Evolutionary conservation across 2,888 invertebrate species (phyloP).

Genomic region (Ernsta delagoae): DNA sequence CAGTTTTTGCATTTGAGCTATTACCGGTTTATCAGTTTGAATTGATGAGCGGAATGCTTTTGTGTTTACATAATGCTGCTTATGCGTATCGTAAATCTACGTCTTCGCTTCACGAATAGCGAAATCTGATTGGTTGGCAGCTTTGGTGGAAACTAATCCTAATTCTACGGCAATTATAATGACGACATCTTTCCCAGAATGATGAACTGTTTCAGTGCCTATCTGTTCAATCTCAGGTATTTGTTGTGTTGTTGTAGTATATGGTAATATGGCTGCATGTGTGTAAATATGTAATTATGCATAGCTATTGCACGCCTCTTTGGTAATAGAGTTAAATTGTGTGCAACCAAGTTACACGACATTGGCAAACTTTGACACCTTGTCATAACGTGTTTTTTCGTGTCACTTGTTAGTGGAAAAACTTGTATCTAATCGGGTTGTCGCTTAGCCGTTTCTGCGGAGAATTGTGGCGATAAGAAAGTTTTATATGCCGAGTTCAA

Average conservation of each 20-base stretch:
- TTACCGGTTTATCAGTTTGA: conserved; percentile 2
- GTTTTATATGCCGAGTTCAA: no score
- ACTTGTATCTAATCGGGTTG: background rate
- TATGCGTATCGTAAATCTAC: no score
- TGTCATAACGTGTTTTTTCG: background rate
- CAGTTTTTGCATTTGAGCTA: background rate
- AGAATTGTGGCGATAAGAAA: no score
- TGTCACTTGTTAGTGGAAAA: background rate
- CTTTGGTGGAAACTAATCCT: no score
- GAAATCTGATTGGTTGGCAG: no score
- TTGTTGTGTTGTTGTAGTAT: background rate
- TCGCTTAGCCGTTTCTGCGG: background rate
- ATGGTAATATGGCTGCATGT: background rate
- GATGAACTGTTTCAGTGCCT: background rate
- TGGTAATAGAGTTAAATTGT: background rate
- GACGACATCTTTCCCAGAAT: background rate
- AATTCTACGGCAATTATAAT: no score
- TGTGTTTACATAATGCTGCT: background rate
- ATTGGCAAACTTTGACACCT: conserved; percentile 3
- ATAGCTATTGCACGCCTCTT: conserved; percentile 3
- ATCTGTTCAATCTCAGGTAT: background rate
- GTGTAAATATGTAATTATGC: conserved; percentile 5
- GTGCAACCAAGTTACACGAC: conserved; percentile 1
- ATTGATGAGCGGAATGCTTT: conserved; percentile 1
- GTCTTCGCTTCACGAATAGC: no score